Evolutionary conservation across 2,888 invertebrate genomes (phyloP).

Genomic region (Strigamia transsilvanica): DNA sequence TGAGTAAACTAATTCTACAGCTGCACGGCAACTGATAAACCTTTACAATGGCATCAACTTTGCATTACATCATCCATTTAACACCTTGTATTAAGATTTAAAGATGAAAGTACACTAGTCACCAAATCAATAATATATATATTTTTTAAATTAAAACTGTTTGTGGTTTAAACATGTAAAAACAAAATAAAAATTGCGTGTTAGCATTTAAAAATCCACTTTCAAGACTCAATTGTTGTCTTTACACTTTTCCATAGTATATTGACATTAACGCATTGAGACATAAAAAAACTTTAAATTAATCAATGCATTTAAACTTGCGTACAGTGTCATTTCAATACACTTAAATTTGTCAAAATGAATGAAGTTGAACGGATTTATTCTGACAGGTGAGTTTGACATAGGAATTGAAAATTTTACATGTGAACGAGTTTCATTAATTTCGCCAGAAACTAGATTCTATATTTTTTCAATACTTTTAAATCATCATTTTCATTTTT

Average conservation of each 20-base stretch:
- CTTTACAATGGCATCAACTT: constrained; percentile 43
- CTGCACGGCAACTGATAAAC: constrained; percentile 32
- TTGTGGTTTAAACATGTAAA: neutral
- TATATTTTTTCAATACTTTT: neutral
- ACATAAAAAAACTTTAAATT: neutral
- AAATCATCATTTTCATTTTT: neutral
- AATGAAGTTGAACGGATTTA: constrained; percentile 35
- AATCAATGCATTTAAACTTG: neutral
- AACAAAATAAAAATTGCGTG: no score
- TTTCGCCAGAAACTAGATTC: neutral
- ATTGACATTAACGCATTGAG: neutral
- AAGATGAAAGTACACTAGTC: neutral
- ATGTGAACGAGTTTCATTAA: constrained; percentile 11
- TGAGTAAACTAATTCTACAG: constrained; percentile 21
- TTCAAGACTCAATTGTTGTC: neutral
- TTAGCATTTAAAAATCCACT: neutral
- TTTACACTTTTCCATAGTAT: neutral
- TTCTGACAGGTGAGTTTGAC: constrained; percentile 25
- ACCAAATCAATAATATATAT: neutral
- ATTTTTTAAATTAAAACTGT: neutral
- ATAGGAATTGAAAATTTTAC: constrained; percentile 41
- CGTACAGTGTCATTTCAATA: neutral
- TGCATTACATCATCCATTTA: constrained; percentile 48
- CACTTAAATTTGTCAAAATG: constrained; percentile 47
- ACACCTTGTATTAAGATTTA: constrained; percentile 24